phyloP scores from a whole-genome alignment of 2,797 vertebrate species.

The Dermochelys coriacea region DNA sequence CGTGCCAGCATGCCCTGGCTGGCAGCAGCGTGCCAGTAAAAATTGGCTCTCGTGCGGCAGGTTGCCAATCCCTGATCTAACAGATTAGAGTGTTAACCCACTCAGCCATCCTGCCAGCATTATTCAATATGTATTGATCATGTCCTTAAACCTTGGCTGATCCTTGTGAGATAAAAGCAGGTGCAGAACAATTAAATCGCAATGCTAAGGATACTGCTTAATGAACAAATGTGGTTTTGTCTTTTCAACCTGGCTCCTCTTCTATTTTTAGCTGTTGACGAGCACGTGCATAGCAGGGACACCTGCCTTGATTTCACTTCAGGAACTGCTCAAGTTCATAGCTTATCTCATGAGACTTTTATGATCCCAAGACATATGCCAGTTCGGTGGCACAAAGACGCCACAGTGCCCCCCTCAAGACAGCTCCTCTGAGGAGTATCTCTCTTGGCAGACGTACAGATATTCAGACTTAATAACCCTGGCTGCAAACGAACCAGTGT shows the following conservation, averaged over 20 bases:
- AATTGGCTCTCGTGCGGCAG: too few species aligned
- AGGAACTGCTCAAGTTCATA: not conserved
- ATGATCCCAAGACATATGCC: slow-evolving; percentile 2
- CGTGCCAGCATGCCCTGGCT: too few species aligned
- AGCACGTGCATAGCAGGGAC: not conserved
- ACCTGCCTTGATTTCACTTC: not conserved
- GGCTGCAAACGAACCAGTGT: not conserved
- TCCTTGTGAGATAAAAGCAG: not conserved
- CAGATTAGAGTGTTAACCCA: fast-evolving
- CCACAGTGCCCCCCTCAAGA: not conserved
- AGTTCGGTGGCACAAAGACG: fast-evolving
- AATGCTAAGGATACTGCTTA: not conserved
- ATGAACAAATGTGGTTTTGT: not conserved
- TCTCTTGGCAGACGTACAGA: fast-evolving
- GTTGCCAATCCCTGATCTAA: not conserved
- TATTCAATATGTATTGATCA: not conserved
- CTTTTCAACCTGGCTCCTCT: not conserved
- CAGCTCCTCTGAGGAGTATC: not conserved
- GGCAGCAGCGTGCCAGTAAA: too few species aligned
- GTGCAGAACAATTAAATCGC: not conserved
- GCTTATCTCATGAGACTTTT: slow-evolving; percentile 2
- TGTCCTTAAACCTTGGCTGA: not conserved
- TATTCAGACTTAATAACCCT: not conserved
- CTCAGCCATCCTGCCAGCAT: fast-evolving
- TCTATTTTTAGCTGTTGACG: not conserved